Evolutionary conservation across 2,113 vertebrate species (phyloP).

Genomic region (Geococcyx californianus): DNA sequence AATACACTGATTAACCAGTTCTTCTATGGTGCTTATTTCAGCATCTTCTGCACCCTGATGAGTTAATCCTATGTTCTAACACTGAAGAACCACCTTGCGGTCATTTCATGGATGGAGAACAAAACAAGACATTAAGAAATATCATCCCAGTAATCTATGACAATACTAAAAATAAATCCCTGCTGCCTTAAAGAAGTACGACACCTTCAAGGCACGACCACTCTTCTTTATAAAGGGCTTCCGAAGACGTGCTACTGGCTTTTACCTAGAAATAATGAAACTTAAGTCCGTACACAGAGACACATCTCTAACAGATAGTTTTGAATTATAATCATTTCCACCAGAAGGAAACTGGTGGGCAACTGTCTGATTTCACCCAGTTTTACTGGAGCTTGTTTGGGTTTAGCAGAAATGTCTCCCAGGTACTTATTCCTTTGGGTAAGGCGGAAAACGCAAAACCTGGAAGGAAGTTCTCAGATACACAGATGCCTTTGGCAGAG

Average conservation of each 20-base stretch:
- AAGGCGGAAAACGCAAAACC: neutral
- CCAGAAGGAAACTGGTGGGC: neutral
- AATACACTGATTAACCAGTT: neutral
- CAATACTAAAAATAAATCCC: neutral
- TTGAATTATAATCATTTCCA: neutral
- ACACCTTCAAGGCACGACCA: rapidly evolving
- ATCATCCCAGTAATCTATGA: neutral
- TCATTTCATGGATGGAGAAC: neutral
- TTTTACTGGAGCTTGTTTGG: neutral
- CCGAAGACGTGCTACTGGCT: neutral
- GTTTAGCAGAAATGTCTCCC: neutral
- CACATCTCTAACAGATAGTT: neutral
- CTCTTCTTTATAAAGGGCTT: neutral
- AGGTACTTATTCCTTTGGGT: neutral
- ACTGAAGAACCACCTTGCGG: neutral
- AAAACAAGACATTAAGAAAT: neutral
- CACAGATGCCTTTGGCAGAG: neutral
- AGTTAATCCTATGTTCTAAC: neutral
- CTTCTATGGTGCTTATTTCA: neutral
- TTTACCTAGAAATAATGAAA: too few relatives aligned
- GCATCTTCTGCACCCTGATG: neutral
- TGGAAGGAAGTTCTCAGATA: neutral
- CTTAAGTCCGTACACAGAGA: too few relatives aligned
- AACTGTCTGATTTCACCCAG: neutral
- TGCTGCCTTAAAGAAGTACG: neutral